phyloP scores from a whole-genome alignment of 2,797 vertebrate genomes.

The Meriones psammophilus region DNA sequence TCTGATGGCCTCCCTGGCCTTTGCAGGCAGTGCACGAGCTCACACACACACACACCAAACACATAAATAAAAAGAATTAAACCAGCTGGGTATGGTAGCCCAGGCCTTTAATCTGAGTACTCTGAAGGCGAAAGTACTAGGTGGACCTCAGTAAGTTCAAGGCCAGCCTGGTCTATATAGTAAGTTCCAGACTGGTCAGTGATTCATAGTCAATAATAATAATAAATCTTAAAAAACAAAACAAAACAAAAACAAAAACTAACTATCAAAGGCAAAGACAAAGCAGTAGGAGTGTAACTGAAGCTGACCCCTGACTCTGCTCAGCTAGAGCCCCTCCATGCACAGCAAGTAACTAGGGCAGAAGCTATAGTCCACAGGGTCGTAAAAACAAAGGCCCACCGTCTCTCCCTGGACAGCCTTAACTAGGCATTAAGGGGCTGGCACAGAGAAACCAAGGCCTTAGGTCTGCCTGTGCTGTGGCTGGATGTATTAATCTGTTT shows the following conservation, averaged over 20 bases:
- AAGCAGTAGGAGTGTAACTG: background rate
- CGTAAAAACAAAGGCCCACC: constrained; percentile 86
- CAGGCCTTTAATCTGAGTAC: background rate
- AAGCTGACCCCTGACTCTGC: background rate
- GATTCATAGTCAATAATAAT: background rate
- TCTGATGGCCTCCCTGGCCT: background rate
- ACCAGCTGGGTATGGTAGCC: background rate
- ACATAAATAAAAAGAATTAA: background rate
- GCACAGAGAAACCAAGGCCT: background rate
- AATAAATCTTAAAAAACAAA: background rate
- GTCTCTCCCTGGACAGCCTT: constrained; percentile 85
- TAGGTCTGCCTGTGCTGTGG: background rate
- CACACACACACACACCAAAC: background rate
- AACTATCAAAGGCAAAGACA: background rate
- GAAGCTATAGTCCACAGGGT: constrained; percentile 89
- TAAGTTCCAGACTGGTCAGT: background rate
- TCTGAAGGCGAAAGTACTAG: background rate
- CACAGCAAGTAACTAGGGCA: constrained; percentile 92
- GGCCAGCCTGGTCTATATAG: background rate
- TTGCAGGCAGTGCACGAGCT: background rate
- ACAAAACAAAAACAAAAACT: background rate
- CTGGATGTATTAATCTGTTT: background rate
- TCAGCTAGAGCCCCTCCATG: constrained; percentile 85
- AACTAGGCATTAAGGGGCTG: background rate
- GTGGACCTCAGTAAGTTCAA: background rate